Evolutionary conservation across 2,113 vertebrate species (phyloP).

Genomic region (Cyanoramphus novaezelandiae): DNA sequence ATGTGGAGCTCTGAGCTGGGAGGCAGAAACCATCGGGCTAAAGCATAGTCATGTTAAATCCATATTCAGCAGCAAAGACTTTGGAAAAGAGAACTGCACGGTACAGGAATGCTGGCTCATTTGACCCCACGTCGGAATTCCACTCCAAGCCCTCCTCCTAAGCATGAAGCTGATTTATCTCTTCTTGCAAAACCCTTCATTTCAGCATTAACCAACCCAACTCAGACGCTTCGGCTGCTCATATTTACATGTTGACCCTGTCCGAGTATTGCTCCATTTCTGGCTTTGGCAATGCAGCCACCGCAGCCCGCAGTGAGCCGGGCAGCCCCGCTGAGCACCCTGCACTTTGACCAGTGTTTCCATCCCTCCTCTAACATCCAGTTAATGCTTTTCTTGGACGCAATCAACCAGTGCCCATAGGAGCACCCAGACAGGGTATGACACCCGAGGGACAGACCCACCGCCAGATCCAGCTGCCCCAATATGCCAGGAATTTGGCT

Average conservation of each 20-base stretch:
- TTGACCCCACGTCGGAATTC: background rate
- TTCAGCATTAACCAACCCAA: background rate
- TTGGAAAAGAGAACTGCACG: background rate
- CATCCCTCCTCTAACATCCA: background rate
- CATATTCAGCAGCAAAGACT: background rate
- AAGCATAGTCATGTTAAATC: background rate
- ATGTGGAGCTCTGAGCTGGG: background rate
- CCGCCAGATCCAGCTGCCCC: background rate
- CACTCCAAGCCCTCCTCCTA: background rate
- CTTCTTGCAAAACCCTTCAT: slow-evolving; percentile 33
- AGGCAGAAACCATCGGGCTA: background rate
- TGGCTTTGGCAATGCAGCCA: background rate
- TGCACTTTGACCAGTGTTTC: background rate
- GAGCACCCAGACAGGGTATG: rapidly evolving
- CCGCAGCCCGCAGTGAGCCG: rapidly evolving
- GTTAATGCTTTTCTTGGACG: background rate
- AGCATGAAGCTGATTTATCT: background rate
- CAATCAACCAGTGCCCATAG: background rate
- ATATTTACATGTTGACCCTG: background rate
- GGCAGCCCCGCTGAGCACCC: background rate
- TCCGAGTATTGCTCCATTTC: background rate
- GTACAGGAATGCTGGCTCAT: background rate
- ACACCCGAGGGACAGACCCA: background rate
- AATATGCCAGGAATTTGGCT: rapidly evolving
- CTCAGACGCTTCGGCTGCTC: background rate